Base-by-base conservation (phyloP, 2,797 vertebrate species). In the Diceros bicornis region DNA sequence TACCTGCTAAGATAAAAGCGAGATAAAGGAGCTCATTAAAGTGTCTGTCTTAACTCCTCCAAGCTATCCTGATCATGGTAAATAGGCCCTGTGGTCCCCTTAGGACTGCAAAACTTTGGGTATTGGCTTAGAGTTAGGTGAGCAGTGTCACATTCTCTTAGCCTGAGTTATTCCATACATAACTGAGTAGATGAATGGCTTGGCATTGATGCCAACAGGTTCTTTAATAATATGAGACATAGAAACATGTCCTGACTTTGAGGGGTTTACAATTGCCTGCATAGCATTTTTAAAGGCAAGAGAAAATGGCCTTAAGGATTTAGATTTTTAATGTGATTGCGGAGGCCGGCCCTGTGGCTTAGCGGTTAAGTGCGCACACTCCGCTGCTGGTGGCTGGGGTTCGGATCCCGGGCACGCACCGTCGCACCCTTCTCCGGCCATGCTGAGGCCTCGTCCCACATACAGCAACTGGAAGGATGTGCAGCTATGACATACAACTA, bases 1-100 rank as follows among this genome's bases (percentile, higher is more conserved):
- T 96, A 89, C 16, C 59, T 44, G 5, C 47, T 57, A 89, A 92
- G 27, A 87, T 79, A 94, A 97, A 95, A 83, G 37, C 13, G 2
- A 94, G 64, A 91, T 83, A 85, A 91, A 91, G 55, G 25, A 94
- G 32, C 37, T 95, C 44, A 91, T 90, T 91, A 93, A 93, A 71
- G 16, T 75, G 12, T 10, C 64, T 77, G 12, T 50, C 34, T 94
- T 44, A 64, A 17, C 41, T 91, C 87, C n/a, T 16, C 14, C 57
- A 71, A 57, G 29, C 20, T 87, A 44, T 81, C 13, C 18, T 81
- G 29, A 81, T 81, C 64, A 92, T n/a, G 47, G 41, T 68, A 84
- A 85, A 64, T 62, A 72, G 32, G 21, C 79, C n/a, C 41, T 10
- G 13, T 37, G n/a, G 18, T 93, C 96, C 25, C 23, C 23, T 8